Base-by-base conservation (phyloP, 2,888 invertebrate species). In the Caenorhabditis sulstoni region DNA sequence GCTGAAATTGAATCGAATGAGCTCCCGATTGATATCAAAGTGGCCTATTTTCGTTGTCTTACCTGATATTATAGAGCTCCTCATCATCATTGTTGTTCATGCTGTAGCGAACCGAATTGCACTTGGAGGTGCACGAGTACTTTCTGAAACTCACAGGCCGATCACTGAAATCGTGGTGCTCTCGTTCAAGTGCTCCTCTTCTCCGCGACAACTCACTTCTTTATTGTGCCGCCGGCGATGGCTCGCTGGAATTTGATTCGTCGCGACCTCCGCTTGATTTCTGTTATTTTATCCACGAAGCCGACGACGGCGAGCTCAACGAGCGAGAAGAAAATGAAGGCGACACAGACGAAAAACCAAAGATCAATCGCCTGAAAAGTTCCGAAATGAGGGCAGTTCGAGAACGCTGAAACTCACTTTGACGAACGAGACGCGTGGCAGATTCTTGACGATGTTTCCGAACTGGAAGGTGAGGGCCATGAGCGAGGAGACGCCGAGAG, bases 381-480 rank as follows among this genome's bases (percentile, higher is more conserved):
- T n/a, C n/a, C n/a, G n/a, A n/a, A n/a, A n/a, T n/a, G n/a, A n/a
- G n/a, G n/a, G n/a, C n/a, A n/a, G n/a, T n/a, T n/a, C n/a, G n/a
- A 44, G 4, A 57, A 50, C n/a, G n/a, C n/a, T n/a, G 41, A 57
- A 47, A 66, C 59, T 55, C 20, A 83, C 87, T 80, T 90, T 90
- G 35, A 90, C 89, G 67, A 90, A 90, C 4, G 86, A 86, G 11
- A 90, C 90, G 14, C 90, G 84, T 16, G 90, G 90, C 57, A 90
- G 74, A 59, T 89, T 89, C 61, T 89, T 88, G 47, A 90, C 90
- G 47, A 90, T 88, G 71, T 90, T 90, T 70, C 90, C 90, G 61
- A 90, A 88, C 80, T 89, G 89, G 57, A 90, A 90, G 5, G 89
- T 88, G 22, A 90, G 73, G 1, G 90, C 90, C 90, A 90, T 90